Conservation (phyloP, 2,797 vertebrate genomes). For the Rhynchonycteris naso region DNA sequence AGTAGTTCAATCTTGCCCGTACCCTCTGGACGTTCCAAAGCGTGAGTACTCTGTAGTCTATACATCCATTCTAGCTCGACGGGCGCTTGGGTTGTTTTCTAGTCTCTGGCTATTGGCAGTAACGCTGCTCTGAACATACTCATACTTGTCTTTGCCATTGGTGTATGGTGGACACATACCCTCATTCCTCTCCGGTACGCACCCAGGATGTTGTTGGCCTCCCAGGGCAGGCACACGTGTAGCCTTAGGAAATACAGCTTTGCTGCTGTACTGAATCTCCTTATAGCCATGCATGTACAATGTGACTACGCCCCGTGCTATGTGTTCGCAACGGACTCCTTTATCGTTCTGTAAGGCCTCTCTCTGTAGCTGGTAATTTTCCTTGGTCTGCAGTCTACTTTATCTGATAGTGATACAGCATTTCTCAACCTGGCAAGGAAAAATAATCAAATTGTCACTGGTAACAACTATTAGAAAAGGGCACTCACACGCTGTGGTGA, state of each 20-base stretch:
- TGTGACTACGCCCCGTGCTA: neutral
- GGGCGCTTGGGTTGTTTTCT: neutral
- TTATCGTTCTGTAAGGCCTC: neutral
- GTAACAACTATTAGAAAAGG: slow-evolving; percentile 32
- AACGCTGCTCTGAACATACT: neutral
- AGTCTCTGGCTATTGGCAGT: neutral
- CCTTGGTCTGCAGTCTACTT: slow-evolving; percentile 22
- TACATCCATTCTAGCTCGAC: neutral
- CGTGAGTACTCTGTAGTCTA: neutral
- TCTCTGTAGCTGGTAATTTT: neutral
- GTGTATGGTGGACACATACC: fast-evolving
- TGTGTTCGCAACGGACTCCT: neutral
- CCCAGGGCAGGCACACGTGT: neutral
- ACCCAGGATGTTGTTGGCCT: neutral
- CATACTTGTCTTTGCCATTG: neutral
- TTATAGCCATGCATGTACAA: neutral
- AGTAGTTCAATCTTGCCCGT: neutral
- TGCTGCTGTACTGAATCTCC: neutral
- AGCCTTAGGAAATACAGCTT: neutral
- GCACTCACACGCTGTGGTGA: neutral
- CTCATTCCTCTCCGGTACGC: neutral
- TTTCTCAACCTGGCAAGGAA: neutral
- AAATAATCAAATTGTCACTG: neutral
- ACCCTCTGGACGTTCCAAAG: neutral
- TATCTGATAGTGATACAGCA: neutral